A percentile compares a stretch with the other conserved stretches of the same genome.
Evolutionary conservation across 2,797 vertebrate genomes (phyloP).

Genomic region (Podarcis lilfordi): DNA sequence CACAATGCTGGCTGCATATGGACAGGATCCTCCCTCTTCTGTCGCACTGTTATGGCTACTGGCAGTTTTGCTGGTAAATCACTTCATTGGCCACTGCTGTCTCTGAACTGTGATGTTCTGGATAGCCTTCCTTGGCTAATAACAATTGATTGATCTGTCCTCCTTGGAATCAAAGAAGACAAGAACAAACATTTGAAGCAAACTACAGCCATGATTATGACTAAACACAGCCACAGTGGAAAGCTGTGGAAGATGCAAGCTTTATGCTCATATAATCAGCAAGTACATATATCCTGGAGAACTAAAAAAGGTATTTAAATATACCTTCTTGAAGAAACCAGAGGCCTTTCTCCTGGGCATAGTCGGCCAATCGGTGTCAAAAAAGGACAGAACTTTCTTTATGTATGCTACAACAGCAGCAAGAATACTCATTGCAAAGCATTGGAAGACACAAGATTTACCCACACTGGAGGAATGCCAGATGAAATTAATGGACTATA

Average conservation of each 20-base stretch:
- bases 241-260: not conserved
- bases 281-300: not conserved
- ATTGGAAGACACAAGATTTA: no score
- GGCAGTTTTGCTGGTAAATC: not conserved
- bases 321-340: no score
- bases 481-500: no score
- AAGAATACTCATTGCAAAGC: no score
- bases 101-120: not conserved
- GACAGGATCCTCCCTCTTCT: not conserved
- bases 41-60: not conserved
- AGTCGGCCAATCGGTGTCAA: no score
- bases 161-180: not conserved
- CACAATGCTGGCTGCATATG: not conserved
- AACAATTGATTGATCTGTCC: not conserved
- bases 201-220: not conserved
- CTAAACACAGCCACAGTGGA: not conserved
- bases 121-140: not conserved
- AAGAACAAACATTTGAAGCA: not conserved
- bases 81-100: not conserved
- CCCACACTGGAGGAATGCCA: no score
- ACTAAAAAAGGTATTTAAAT: no score
- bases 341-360: no score
- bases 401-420: no score
- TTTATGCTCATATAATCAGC: constrained; percentile 11
- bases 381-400: no score